These are phyloP conservation scores for Gonatopus flavifemur DNA, from an alignment of 1,140 invertebrate species.

Conservation along the genomic window DNA sequence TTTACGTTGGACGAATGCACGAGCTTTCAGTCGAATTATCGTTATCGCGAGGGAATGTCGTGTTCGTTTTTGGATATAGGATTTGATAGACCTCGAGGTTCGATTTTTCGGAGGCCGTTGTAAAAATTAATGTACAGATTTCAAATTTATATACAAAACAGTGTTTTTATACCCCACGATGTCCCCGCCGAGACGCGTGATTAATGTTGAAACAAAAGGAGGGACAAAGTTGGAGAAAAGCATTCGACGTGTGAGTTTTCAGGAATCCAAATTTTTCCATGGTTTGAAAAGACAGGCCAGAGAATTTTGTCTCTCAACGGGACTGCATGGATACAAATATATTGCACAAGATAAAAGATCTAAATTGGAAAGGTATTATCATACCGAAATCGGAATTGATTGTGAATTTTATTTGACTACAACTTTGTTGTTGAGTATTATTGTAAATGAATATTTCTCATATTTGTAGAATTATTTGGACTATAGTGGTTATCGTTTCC, in stretches of 20 bases:
- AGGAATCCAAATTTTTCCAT: no score
- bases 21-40: not conserved
- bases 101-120: no score
- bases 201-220: no score
- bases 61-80: not conserved
- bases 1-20: not conserved
- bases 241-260: no score
- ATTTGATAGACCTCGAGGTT: no score
- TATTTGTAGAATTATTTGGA: conserved; percentile 57
- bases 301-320: conserved; percentile 37
- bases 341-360: conserved; percentile 32
- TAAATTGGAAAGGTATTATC: conserved; percentile 31
- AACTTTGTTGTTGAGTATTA: no score
- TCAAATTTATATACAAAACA: no score
- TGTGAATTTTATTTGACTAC: conserved; percentile 1
- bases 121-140: no score
- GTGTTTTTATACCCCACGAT: no score
- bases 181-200: no score
- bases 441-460: not conserved
- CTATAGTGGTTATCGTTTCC: conserved; percentile 46
- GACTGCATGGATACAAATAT: conserved; percentile 46
- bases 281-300: conserved; percentile 22
- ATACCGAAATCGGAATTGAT: not conserved
- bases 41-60: not conserved
- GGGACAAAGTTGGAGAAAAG: no score